Evolutionary conservation across 2,888 invertebrate species (phyloP), one percentile per base, ranked within the genome.

Genomic region (Lithosia quadra): DNA sequence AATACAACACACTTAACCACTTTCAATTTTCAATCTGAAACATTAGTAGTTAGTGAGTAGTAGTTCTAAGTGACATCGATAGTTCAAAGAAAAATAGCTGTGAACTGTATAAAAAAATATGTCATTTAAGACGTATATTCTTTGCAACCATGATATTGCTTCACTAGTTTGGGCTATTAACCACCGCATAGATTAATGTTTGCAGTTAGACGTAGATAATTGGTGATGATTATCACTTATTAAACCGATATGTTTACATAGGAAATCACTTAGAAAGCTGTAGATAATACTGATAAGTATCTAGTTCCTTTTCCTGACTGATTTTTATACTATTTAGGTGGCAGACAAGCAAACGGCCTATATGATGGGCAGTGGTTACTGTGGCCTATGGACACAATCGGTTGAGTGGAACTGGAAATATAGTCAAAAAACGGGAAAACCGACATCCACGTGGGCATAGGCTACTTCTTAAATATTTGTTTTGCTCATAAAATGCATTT

Each of bases 261-360:
- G 13, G 1, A 65, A 28, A 21, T 43, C 58, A 65, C 65, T 65
- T 58, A 33, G 33, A 15, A 33, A 65, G 21, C 7, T 39, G 15
- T 15, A 24, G 60, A 13, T 15, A 21, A 49, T 65, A 24, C 10
- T 24, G 39, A 28, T 43, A 13, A n/a, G 15, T 65, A 22, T 59
- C 13, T 11, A 57, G 21, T 65, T 65, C 58, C 49, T 58, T 58
- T 65, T 65, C 65, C 65, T 43, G 57, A 22, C 28, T 22, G 39
- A n/a, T n/a, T n/a, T n/a, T n/a, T n/a, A n/a, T n/a, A n/a, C n/a
- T n/a, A n/a, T n/a, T n/a, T n/a, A n/a, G n/a, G n/a, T n/a, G n/a
- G n/a, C n/a, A n/a, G n/a, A n/a, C n/a, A n/a, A n/a, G n/a, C n/a
- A n/a, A n/a, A n/a, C n/a, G n/a, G n/a, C n/a, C n/a, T n/a, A n/a